Evolutionary conservation across 2,797 vertebrate genomes (phyloP), one percentile per base, ranked within the genome.

Genomic region (Falco naumanni): DNA sequence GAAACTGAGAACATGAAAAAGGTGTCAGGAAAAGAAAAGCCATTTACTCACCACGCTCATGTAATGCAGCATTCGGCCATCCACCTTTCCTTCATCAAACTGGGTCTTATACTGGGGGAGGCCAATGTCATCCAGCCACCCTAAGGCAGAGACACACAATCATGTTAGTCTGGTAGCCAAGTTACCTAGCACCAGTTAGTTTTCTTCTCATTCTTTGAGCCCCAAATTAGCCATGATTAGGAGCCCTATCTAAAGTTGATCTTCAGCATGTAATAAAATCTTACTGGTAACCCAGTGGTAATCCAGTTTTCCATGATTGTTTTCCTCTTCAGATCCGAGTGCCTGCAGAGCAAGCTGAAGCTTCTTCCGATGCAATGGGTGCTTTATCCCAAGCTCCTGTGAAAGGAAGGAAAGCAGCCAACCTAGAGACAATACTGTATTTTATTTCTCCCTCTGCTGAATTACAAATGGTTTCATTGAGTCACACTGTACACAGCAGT

Each of bases 211-310:
- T 15, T 50, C 69, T 43, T 17, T 59, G 51, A 28, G 5, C 39
- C 61, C 53, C 53, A 18, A 28, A 56, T 11, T 3, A 82, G 72
- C 56, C 59, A 47, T 1, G 0, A 37, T 9, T 29, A 61, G 41
- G 65, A 76, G 63, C 3, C 11, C 34, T 9, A 4, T 16, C n/a
- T 83, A 41, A 53, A 77, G 45, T 2, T 47, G 26, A 33, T 26
- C 48, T 82, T 60, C 74, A 63, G 69, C 29, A 50, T 3, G 13
- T 16, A 70, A 20, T 13, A 12, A 80, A 69, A 77, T 68, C 99
- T 99, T 98, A 99, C 99, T 98, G 33, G 99, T 99, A 93, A 99
- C 99, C 99, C 99, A 99, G 97, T 99, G 98, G 98, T 99, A 99
- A 97, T 99, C 99, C 91, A 99, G 97, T 93, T 99, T 99, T 47